These are phyloP conservation scores for Trachurus trachurus DNA, from an alignment of 2,797 vertebrate genomes.

Conservation along the genomic window DNA sequence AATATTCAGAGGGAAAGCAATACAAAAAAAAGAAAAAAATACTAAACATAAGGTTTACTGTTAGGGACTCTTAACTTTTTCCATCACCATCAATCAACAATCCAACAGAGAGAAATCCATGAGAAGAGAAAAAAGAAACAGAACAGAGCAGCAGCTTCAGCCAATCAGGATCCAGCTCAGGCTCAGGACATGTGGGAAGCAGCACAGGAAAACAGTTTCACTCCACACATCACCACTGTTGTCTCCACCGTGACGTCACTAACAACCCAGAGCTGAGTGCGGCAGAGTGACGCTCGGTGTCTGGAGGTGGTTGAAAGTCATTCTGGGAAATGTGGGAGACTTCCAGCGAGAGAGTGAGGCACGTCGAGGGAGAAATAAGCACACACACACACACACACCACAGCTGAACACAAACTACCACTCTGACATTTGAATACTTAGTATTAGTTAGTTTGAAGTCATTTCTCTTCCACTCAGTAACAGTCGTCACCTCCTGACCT, in stretches of 20 bases:
- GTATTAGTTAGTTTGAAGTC: neutral
- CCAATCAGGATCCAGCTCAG: conserved; percentile 17
- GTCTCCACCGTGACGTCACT: conserved; percentile 60
- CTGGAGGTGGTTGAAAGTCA: conserved; percentile 49
- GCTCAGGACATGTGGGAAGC: conserved; percentile 41
- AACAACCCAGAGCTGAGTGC: conserved; percentile 34
- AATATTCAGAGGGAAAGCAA: neutral
- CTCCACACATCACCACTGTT: conserved; percentile 17
- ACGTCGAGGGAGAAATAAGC: conserved; percentile 3
- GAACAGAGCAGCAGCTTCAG: conserved; percentile 1
- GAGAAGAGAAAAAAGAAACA: neutral
- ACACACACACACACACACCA: neutral
- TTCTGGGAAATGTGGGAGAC: conserved; percentile 66
- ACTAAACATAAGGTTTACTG: neutral
- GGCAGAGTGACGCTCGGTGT: conserved; percentile 24
- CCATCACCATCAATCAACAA: conserved; percentile 2
- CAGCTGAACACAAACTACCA: neutral
- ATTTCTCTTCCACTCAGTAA: neutral
- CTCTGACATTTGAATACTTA: neutral
- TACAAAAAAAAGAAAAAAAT: neutral
- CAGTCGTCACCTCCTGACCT: neutral
- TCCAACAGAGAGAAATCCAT: conserved; percentile 11
- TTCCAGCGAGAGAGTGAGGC: conserved; percentile 32
- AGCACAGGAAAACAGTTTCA: conserved; percentile 25
- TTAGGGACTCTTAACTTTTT: conserved; percentile 2